phyloP scores from a whole-genome alignment of 2,888 invertebrate genomes.

The Zelleria hepariella region DNA sequence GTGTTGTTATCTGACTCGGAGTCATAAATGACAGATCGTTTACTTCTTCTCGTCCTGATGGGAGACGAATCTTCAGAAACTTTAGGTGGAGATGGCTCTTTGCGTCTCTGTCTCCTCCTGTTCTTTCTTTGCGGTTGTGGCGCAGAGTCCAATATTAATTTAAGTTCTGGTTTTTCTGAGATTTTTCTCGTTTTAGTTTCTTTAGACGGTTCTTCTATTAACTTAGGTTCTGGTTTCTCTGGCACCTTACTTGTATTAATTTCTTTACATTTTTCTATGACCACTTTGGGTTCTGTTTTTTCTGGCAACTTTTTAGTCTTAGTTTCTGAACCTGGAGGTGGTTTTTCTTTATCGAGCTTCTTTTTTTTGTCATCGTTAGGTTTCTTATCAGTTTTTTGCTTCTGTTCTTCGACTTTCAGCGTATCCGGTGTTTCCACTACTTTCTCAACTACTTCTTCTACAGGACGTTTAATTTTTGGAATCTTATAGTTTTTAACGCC shows the following conservation, averaged over 20 bases:
- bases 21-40: conserved; percentile 30
- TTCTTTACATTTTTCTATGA: not conserved
- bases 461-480: conserved; percentile 55
- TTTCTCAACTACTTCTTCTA: conserved; percentile 17
- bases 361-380: conserved; percentile 10
- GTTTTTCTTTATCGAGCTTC: conserved; percentile 11
- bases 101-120: conserved; percentile 11
- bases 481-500: conserved; percentile 65
- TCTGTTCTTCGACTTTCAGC: not conserved
- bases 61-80: conserved; percentile 8
- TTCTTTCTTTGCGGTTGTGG: conserved; percentile 5
- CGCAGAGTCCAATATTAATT: not conserved
- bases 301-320: conserved; percentile 7
- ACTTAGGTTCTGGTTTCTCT: conserved; percentile 10
- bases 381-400: conserved; percentile 8
- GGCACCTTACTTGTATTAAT: not conserved
- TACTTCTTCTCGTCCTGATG: conserved; percentile 20
- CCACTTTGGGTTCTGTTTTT: not conserved
- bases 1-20: conserved; percentile 36
- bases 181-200: not conserved
- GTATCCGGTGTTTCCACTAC: not conserved
- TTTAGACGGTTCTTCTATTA: conserved; percentile 8
- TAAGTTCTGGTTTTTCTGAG: not conserved
- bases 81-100: conserved; percentile 10
- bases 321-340: conserved; percentile 10